A percentile compares a stretch with the other conserved stretches of the same genome.
Conservation (phyloP, 2,888 invertebrate genomes). For the Pristionchus fissidentatus region DNA sequence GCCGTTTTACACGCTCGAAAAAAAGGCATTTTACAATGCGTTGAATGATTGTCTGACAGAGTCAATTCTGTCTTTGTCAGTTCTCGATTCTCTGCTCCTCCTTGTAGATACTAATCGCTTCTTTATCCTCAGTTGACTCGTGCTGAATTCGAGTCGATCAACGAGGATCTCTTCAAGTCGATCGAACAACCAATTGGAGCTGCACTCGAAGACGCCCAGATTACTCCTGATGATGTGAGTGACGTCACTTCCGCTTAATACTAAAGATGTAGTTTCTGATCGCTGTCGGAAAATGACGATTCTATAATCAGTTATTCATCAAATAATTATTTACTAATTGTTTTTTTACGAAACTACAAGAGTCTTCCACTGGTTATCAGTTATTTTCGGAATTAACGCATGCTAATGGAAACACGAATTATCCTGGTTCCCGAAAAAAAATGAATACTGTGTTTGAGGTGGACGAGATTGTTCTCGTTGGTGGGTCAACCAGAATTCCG, state of each 20-base stretch:
- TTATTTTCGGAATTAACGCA: no score
- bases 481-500: conserved; percentile 79
- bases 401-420: no score
- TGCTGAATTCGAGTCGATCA: conserved; percentile 77
- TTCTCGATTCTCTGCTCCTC: background rate
- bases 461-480: conserved; percentile 79
- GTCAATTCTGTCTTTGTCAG: no score
- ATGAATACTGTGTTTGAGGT: conserved; percentile 59
- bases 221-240: conserved; percentile 63
- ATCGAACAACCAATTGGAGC: conserved; percentile 77
- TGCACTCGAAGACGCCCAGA: conserved; percentile 75
- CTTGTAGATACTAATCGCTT: background rate
- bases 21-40: no score
- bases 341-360: background rate
- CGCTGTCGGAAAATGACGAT: no score
- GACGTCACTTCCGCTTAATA: background rate
- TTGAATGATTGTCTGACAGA: no score
- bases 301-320: no score
- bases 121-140: conserved; percentile 75
- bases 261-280: background rate
- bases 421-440: background rate
- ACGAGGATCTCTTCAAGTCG: conserved; percentile 77
- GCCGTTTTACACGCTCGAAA: no score
- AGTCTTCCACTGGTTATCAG: no score
- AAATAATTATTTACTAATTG: background rate